phyloP scores from a whole-genome alignment of 2,888 invertebrate species.

The Carabus problematicus region DNA sequence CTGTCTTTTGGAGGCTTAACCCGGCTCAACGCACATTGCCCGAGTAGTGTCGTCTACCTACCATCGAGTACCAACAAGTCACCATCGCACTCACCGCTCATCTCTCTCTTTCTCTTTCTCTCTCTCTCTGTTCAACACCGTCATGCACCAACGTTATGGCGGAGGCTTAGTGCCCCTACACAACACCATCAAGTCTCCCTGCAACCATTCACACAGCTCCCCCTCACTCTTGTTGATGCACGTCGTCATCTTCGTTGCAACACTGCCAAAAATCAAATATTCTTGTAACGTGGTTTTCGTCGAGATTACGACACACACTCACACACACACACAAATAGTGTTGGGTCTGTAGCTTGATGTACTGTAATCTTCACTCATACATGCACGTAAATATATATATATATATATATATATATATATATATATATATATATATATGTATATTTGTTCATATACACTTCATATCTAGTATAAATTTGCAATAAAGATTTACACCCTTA shows the following conservation, averaged over 20 bases:
- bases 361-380: background rate
- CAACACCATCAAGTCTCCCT: too few species aligned
- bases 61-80: background rate
- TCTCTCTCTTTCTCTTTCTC: too few species aligned
- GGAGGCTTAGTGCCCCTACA: too few species aligned
- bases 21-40: constrained; percentile 12
- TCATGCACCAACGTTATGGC: too few species aligned
- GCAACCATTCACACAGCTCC: too few species aligned
- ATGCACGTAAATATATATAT: background rate
- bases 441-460: background rate
- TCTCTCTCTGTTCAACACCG: too few species aligned
- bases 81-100: too few species aligned
- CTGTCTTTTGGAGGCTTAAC: constrained; percentile 19
- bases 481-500: too few species aligned
- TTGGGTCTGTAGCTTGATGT: background rate
- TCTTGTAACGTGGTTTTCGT: constrained; percentile 36
- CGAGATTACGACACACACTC: constrained; percentile 27
- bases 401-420: background rate
- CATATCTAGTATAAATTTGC: background rate
- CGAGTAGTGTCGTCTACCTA: constrained; percentile 1
- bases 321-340: background rate
- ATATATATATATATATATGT: too few species aligned
- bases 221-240: background rate
- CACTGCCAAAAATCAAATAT: constrained; percentile 40
- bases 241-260: constrained; percentile 9